A percentile compares a stretch with the other conserved stretches of the same genome.
Evolutionary conservation across 1,140 invertebrate genomes (phyloP).

Genomic region (Drosophila ananassae): DNA sequence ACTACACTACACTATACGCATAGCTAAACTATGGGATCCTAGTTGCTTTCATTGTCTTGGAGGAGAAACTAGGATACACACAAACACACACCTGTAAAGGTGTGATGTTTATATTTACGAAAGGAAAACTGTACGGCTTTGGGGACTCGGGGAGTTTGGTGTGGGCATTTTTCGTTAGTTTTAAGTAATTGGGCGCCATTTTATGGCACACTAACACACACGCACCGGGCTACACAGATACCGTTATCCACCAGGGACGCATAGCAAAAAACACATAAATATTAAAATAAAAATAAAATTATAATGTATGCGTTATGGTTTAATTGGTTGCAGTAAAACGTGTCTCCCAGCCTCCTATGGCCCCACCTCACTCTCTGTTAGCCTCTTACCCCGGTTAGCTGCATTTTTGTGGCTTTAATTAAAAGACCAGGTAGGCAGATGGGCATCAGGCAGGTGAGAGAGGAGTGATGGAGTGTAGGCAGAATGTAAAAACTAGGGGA

Average conservation of each 20-base stretch:
- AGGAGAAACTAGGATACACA: slow-evolving; percentile 14
- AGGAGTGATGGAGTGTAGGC: slow-evolving; percentile 20
- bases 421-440: slow-evolving; percentile 44
- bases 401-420: slow-evolving; percentile 66
- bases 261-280: slow-evolving; percentile 71
- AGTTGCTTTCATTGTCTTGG: slow-evolving; percentile 37
- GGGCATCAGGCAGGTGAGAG: neutral
- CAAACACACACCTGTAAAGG: slow-evolving; percentile 42
- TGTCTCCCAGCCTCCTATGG: slow-evolving; percentile 11
- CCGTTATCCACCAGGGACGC: slow-evolving; percentile 37
- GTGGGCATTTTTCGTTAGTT: slow-evolving; percentile 74
- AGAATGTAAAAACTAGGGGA: slow-evolving; percentile 41
- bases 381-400: slow-evolving; percentile 4
- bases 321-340: slow-evolving; percentile 78
- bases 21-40: slow-evolving; percentile 10
- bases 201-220: slow-evolving; percentile 49
- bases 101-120: slow-evolving; percentile 81
- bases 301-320: slow-evolving; percentile 77
- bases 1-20: slow-evolving; percentile 46
- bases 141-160: slow-evolving; percentile 36
- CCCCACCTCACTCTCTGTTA: neutral
- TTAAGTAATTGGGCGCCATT: slow-evolving; percentile 80
- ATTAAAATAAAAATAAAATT: slow-evolving; percentile 81
- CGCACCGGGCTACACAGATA: neutral
- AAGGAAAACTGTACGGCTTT: slow-evolving; percentile 60